Percentiles rank a stretch among this genome's conserved stretches.
Conservation (phyloP, 2,888 invertebrate species). For the Oegoconia quadripuncta region DNA sequence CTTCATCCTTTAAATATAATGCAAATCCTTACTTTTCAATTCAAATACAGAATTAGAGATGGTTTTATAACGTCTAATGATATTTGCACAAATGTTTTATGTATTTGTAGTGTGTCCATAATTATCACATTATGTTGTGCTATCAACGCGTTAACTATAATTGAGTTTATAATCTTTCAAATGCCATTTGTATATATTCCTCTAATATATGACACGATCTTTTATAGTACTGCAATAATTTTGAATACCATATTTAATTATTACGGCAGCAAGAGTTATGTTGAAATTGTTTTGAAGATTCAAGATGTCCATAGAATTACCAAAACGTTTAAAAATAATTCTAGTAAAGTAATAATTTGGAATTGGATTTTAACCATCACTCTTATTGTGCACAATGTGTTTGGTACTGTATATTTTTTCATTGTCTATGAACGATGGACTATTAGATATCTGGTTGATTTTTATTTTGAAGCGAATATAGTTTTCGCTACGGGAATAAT, state of each 20-base stretch:
- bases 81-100: too few relatives aligned
- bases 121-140: too few relatives aligned
- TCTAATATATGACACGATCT: neutral
- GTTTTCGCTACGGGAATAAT: neutral
- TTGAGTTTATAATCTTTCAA: too few relatives aligned
- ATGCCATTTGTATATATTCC: too few relatives aligned
- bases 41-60: neutral
- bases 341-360: neutral
- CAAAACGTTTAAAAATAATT: neutral
- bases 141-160: too few relatives aligned
- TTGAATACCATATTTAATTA: neutral
- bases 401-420: neutral
- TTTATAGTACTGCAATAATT: neutral
- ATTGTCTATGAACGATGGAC: neutral
- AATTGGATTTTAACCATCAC: neutral
- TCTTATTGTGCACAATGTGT: neutral
- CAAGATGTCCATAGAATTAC: neutral
- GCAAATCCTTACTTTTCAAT: neutral
- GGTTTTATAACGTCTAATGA: neutral
- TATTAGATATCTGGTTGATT: neutral
- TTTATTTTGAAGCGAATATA: neutral
- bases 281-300: neutral
- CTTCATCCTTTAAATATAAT: slow-evolving; percentile 4
- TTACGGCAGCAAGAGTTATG: neutral
- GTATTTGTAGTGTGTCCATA: too few relatives aligned